phyloP scores from a whole-genome alignment of 2,888 invertebrate genomes.

The Hirtodrosophila histrioides region DNA sequence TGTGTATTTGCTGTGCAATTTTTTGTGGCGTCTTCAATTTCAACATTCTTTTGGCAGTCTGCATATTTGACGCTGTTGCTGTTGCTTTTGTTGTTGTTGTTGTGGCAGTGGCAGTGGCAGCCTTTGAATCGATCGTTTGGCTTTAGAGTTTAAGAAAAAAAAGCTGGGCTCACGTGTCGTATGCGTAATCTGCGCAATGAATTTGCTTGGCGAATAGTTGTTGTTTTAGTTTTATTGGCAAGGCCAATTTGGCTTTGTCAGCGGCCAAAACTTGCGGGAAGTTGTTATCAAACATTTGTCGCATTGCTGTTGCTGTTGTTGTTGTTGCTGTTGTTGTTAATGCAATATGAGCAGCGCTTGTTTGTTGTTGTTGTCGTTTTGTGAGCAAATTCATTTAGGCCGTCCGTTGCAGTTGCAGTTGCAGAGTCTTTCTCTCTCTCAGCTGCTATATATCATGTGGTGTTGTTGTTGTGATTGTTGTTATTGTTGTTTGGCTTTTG shows the following conservation, averaged over 20 bases:
- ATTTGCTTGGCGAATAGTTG: constrained; percentile 32
- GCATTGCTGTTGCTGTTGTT: constrained; percentile 23
- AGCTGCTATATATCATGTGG: constrained; percentile 41
- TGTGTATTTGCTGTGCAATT: constrained; percentile 45
- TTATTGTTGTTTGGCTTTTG: constrained; percentile 17
- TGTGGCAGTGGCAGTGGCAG: constrained; percentile 13
- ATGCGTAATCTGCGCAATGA: constrained; percentile 60
- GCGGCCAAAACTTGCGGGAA: constrained; percentile 65
- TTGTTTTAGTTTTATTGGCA: constrained; percentile 10
- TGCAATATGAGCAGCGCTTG: background rate
- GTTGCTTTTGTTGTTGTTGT: constrained; percentile 24
- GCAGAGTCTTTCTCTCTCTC: constrained; percentile 24
- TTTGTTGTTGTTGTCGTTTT: constrained; percentile 37
- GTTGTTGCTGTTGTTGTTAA: constrained; percentile 8
- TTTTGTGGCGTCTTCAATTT: constrained; percentile 70
- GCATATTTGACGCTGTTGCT: constrained; percentile 54
- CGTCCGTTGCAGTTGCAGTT: constrained; percentile 21
- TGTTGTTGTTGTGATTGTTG: constrained; percentile 26
- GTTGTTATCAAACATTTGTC: constrained; percentile 67
- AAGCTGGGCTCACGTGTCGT: constrained; percentile 47
- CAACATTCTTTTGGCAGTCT: constrained; percentile 73
- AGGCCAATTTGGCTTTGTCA: constrained; percentile 54
- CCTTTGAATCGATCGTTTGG: constrained; percentile 32
- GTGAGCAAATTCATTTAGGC: constrained; percentile 59
- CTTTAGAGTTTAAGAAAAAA: constrained; percentile 16